phyloP scores from a whole-genome alignment of 2,888 invertebrate species.

The Philaethria dido region DNA sequence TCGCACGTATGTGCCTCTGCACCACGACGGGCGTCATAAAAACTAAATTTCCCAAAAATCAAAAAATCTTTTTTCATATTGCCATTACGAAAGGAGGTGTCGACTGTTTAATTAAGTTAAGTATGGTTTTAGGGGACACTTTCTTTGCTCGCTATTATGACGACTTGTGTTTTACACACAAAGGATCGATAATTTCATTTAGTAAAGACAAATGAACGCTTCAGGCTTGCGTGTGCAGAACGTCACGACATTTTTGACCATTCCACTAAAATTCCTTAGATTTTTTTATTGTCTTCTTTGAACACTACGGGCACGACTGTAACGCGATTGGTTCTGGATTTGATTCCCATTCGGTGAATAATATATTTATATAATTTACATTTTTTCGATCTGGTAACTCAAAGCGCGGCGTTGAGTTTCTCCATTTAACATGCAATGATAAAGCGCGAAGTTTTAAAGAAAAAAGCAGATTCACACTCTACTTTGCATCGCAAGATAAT shows the following conservation, averaged over 20 bases:
- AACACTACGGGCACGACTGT: no score
- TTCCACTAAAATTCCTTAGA: constrained; percentile 20
- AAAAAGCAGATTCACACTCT: no score
- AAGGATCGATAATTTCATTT: constrained; percentile 41
- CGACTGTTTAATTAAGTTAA: constrained; percentile 41
- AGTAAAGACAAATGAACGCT: constrained; percentile 45
- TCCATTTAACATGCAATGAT: no score
- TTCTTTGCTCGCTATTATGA: constrained; percentile 17
- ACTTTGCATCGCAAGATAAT: no score
- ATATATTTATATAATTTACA: no score
- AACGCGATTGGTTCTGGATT: no score
- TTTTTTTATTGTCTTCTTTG: no score
- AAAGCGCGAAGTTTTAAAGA: no score
- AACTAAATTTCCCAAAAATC: not conserved
- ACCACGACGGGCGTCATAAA: not conserved
- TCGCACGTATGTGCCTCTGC: no score
- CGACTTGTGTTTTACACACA: constrained; percentile 29
- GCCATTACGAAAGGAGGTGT: constrained; percentile 13
- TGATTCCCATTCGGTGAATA: no score
- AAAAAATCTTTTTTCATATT: not conserved
- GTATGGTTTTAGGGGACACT: constrained; percentile 43
- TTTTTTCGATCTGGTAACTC: no score
- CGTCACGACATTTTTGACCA: constrained; percentile 14
- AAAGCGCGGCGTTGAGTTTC: no score
- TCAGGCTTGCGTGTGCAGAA: constrained; percentile 36